Conservation (phyloP, 2,888 invertebrate species). For the Cynaeus angustus region DNA sequence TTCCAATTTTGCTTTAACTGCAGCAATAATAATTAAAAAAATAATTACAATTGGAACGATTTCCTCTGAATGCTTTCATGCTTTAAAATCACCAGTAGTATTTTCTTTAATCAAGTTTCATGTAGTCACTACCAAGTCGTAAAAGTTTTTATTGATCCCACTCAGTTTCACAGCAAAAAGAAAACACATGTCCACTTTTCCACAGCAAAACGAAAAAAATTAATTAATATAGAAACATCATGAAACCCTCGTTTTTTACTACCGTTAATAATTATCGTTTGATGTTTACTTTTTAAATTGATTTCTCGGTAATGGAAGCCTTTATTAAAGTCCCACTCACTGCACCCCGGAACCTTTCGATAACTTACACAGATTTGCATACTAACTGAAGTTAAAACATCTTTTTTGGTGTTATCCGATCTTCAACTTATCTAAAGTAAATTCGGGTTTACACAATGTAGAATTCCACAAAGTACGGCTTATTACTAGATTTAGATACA, state of each 20-base stretch:
- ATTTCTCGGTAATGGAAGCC: conserved; percentile 15
- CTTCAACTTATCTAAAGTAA: neutral
- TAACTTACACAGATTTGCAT: conserved; percentile 4
- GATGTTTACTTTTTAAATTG: conserved; percentile 36
- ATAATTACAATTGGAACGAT: conserved; percentile 26
- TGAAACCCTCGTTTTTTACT: conserved; percentile 5
- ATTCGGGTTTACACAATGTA: neutral
- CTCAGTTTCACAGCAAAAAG: conserved; percentile 2
- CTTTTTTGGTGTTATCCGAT: neutral
- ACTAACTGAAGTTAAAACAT: conserved; percentile 1
- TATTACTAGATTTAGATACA: neutral
- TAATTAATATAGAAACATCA: conserved; percentile 29
- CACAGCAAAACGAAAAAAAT: conserved; percentile 7
- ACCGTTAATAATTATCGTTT: conserved; percentile 24
- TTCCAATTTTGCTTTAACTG: conserved; percentile 22
- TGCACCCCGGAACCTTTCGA: conserved; percentile 1
- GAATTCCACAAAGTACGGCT: neutral
- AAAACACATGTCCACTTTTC: conserved; percentile 22
- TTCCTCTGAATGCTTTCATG: conserved; percentile 13
- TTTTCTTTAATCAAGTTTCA: conserved; percentile 39
- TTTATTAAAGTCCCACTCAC: neutral
- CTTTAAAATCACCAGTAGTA: conserved; percentile 27
- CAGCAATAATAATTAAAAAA: conserved; percentile 38
- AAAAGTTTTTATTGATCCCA: conserved; percentile 36
- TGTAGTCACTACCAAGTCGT: conserved; percentile 30